Base-by-base conservation (phyloP, 2,888 invertebrate genomes). In the Octonoba sinensis region DNA sequence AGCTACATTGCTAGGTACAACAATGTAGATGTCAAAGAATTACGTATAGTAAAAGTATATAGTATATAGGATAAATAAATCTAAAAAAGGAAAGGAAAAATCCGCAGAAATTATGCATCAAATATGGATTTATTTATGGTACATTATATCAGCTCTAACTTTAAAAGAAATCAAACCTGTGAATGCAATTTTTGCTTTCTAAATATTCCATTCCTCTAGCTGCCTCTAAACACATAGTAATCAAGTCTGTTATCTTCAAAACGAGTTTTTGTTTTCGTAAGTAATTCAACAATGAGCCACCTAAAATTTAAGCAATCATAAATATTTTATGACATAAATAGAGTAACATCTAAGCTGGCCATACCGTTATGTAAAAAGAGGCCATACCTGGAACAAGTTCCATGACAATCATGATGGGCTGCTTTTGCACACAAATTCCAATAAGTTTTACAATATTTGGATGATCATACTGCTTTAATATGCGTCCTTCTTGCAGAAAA, bases 391-490 rank as follows among this genome's bases (percentile, higher is more conserved):
- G 93, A 62, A 97, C 97, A 83, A 96, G 91, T 90, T 99, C 99
- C 98, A 99, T 98, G 47, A 99, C 97, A 87, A 99, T 97, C 97
- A 98, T 97, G 78, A 99, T 97, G 0, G 99, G 99, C 87, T 97
- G 97, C 87, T 97, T 96, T 89, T 97, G 97, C 84, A 97, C 97
- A 86, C 97, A 98, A 86, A 99, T 97, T 44, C 99, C 99, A 86
- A 97, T 97, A 54, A 99, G 92, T 87, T 95, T 93, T 51, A 98
- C 98, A 85, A 98, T 96, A 89, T 98, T 98, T 0, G 96, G 96
- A 89, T 98, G 98, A 88, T 97, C 95, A 88, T 98, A 98, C 88
- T 97, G 97, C 88, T 97, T 97, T 16, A 98, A 91, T 85, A 98
- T 97, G 85, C 97, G 91, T 0, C 97, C 97, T 88, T 98, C 98